Conservation (phyloP, 2,113 vertebrate genomes). For the Sinocyclocheilus grahami region DNA sequence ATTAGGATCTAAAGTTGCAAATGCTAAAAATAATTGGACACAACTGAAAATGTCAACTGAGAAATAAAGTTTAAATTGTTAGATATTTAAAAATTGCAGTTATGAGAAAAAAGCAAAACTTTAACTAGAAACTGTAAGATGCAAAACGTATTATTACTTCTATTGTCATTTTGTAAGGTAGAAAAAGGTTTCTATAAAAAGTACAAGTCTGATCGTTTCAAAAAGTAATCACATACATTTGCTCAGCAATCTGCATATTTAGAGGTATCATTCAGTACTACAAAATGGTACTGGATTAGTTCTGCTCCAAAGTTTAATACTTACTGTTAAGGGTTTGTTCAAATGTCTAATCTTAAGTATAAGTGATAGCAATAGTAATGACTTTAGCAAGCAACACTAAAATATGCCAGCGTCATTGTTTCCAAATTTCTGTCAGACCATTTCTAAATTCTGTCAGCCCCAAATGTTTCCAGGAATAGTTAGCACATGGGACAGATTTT, state of each 20-base stretch:
- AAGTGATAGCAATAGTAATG: not conserved
- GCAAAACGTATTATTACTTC: too few species aligned
- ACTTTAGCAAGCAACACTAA: not conserved
- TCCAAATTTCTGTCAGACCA: not conserved
- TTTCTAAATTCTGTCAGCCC: not conserved
- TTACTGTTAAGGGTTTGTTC: not conserved
- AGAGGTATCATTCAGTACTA: not conserved
- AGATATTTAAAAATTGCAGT: not conserved
- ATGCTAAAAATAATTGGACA: not conserved
- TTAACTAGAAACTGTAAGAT: too few species aligned
- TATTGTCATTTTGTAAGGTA: not conserved
- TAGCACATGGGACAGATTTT: slow-evolving; percentile 25
- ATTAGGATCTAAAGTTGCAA: not conserved
- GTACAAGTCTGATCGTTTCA: not conserved
- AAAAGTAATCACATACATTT: not conserved
- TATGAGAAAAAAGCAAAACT: not conserved
- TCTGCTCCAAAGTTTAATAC: not conserved
- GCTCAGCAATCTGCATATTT: not conserved
- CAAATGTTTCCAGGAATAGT: slow-evolving; percentile 14
- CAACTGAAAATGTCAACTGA: not conserved
- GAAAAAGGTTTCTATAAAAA: not conserved
- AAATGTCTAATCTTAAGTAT: not conserved
- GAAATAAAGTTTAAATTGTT: not conserved
- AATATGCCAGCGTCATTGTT: not conserved
- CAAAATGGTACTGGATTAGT: not conserved